These are phyloP conservation scores for Drosophila anomalata DNA, from an alignment of 2,888 invertebrate genomes.

Conservation along the genomic window DNA sequence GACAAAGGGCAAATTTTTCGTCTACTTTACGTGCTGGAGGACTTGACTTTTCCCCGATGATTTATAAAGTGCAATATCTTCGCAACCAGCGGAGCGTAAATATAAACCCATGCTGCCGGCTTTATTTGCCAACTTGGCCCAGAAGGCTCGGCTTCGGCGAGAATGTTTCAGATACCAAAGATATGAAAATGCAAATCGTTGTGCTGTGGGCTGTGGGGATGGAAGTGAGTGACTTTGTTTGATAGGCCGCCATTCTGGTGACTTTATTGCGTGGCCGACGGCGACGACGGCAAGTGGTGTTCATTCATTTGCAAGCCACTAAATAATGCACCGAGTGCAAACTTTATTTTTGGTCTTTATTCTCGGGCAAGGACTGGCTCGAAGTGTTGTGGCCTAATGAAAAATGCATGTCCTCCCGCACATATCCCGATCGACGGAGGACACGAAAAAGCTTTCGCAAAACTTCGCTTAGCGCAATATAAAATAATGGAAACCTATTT, in stretches of 20 bases:
- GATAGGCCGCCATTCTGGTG: slow-evolving; percentile 58
- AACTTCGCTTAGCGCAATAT: neutral
- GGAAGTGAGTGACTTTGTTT: slow-evolving; percentile 44
- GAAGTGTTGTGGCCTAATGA: slow-evolving; percentile 27
- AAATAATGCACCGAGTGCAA: slow-evolving; percentile 52
- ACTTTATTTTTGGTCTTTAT: slow-evolving; percentile 28
- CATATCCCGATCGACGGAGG: neutral
- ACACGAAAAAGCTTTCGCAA: slow-evolving; percentile 30
- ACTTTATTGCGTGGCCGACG: slow-evolving; percentile 46
- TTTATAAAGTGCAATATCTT: slow-evolving; percentile 72
- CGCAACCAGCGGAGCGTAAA: slow-evolving; percentile 59
- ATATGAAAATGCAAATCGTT: slow-evolving; percentile 41
- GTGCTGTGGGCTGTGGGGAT: slow-evolving; percentile 3
- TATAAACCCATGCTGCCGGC: slow-evolving; percentile 50
- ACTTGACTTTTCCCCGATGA: slow-evolving; percentile 50
- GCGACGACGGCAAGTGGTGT: slow-evolving; percentile 20
- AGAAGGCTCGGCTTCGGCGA: neutral
- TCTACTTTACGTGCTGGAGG: slow-evolving; percentile 30
- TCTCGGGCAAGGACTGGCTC: slow-evolving; percentile 13
- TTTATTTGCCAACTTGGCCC: slow-evolving; percentile 29
- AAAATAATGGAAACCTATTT: neutral
- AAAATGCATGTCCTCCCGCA: slow-evolving; percentile 39
- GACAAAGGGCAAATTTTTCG: slow-evolving; percentile 33
- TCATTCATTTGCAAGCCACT: slow-evolving; percentile 47
- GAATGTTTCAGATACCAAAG: slow-evolving; percentile 38